Evolutionary conservation across 2,797 vertebrate genomes (phyloP).

Genomic region (Coccyzus lansbergi): DNA sequence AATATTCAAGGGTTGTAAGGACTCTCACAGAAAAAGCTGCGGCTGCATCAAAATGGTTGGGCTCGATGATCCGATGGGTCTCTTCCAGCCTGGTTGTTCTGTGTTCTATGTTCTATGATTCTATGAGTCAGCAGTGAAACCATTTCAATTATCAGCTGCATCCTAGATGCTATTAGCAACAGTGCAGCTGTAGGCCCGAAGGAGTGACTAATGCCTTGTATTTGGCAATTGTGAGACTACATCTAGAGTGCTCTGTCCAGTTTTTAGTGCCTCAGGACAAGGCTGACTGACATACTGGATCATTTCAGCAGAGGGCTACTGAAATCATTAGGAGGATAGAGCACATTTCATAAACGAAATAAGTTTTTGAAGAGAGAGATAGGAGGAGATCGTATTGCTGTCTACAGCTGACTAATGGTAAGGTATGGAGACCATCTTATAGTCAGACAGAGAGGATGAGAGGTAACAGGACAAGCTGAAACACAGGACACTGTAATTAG

Average conservation of each 20-base stretch:
- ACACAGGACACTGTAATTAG: background rate
- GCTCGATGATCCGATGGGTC: too few species aligned
- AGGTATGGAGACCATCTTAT: background rate
- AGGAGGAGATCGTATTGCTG: background rate
- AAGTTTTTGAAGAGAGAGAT: background rate
- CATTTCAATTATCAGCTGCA: background rate
- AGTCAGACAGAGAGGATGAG: background rate
- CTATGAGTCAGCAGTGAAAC: background rate
- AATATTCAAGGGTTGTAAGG: too few species aligned
- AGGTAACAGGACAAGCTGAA: background rate
- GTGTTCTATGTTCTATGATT: too few species aligned
- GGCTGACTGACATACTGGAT: background rate
- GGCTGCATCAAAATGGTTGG: too few species aligned
- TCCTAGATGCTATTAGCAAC: background rate
- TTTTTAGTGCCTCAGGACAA: background rate
- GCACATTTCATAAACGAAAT: background rate
- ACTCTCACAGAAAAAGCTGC: background rate
- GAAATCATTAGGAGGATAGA: background rate
- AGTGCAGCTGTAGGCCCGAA: accelerated
- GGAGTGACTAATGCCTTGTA: background rate
- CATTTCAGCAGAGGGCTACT: background rate
- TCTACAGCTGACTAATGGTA: background rate
- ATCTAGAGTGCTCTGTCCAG: background rate
- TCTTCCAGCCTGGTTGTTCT: too few species aligned
- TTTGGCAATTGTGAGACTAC: background rate